These are phyloP conservation scores for Daphoenositta chrysoptera DNA, from an alignment of 2,113 vertebrate species.

Conservation along the genomic window DNA sequence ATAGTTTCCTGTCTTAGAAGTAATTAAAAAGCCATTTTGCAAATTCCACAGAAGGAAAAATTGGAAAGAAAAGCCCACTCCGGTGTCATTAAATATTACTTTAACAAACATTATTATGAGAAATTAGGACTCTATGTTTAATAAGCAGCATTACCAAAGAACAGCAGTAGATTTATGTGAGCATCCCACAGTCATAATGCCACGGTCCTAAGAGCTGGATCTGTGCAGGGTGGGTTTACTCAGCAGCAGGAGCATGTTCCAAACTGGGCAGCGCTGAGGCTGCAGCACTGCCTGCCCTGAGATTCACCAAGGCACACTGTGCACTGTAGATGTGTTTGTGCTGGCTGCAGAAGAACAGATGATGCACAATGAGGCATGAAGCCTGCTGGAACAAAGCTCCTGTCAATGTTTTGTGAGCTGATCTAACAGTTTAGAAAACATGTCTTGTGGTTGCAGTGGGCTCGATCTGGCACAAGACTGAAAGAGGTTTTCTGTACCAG, in stretches of 20 bases:
- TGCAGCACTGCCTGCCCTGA: accelerated
- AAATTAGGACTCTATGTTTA: not conserved
- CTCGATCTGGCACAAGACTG: not conserved
- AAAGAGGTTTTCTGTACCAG: not conserved
- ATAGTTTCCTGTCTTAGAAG: not conserved
- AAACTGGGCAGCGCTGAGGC: not conserved
- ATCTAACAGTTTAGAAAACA: not conserved
- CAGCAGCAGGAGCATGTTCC: not conserved
- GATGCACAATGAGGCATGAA: not conserved
- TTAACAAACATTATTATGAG: not conserved
- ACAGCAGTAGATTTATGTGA: not conserved
- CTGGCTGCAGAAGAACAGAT: conserved; percentile 29
- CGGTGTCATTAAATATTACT: not conserved
- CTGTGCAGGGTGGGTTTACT: not conserved
- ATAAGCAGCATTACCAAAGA: not conserved
- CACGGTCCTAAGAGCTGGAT: not conserved
- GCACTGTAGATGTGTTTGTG: not conserved
- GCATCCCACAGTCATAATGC: not conserved
- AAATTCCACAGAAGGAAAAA: not conserved
- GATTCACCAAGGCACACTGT: not conserved
- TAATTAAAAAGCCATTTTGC: not conserved
- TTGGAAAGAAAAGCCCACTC: not conserved
- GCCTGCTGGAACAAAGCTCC: conserved; percentile 47
- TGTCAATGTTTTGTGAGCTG: not conserved
- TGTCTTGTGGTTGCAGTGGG: not conserved